Percentiles rank a stretch among this genome's conserved stretches.
Conservation (phyloP, 2,888 invertebrate species). For the Molorchus minor region DNA sequence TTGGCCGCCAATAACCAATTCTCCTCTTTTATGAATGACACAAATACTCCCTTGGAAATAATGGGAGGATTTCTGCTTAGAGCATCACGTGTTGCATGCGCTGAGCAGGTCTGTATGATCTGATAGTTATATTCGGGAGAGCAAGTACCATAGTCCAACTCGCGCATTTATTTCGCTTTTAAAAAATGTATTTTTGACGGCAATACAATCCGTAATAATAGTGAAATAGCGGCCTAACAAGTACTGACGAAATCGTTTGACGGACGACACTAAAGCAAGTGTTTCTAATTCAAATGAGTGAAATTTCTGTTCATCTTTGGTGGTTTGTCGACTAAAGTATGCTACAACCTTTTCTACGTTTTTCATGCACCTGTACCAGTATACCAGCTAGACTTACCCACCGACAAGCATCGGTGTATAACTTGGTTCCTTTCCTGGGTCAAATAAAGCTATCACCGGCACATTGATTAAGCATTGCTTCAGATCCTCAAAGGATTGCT, state of each 20-base stretch:
- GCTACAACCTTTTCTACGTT: not conserved
- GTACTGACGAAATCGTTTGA: constrained; percentile 45
- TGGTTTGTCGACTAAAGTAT: constrained; percentile 26
- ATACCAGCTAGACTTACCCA: constrained; percentile 14
- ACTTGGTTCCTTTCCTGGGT: not conserved
- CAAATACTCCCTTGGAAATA: not conserved
- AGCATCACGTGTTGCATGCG: constrained; percentile 3
- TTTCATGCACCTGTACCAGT: not conserved
- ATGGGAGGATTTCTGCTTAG: not conserved
- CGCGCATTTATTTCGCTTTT: not conserved
- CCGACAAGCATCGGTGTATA: constrained; percentile 3
- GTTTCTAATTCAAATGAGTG: constrained; percentile 50
- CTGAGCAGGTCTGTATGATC: not conserved
- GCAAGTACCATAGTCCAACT: not conserved
- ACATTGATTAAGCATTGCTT: not conserved
- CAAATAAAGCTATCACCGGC: not conserved
- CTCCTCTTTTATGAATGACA: not conserved
- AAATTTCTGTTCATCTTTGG: constrained; percentile 44
- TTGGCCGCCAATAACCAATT: not conserved
- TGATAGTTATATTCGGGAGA: not conserved
- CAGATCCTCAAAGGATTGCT: not conserved
- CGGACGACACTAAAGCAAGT: constrained; percentile 48
- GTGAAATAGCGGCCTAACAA: constrained; percentile 19
- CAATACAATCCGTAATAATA: constrained; percentile 41
- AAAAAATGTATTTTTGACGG: constrained; percentile 13